These are phyloP conservation scores for Brachynemurus nebulosus DNA, from an alignment of 2,888 invertebrate species.

Conservation along the genomic window DNA sequence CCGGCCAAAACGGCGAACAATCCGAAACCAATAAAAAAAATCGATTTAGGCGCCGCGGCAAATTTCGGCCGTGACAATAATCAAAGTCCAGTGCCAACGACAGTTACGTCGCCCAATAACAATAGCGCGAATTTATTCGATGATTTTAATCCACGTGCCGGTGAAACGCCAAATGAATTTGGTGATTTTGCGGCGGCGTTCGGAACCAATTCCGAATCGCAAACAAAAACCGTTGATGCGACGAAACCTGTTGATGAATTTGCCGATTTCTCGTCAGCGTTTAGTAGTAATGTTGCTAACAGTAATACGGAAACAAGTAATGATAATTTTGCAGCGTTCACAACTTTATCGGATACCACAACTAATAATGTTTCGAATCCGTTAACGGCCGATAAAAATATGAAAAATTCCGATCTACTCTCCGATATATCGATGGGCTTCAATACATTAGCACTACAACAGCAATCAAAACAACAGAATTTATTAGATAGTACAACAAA, in stretches of 20 bases:
- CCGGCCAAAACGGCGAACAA: constrained; percentile 28
- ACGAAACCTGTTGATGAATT: constrained; percentile 45
- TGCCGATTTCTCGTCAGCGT: constrained; percentile 69
- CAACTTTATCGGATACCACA: too few relatives aligned
- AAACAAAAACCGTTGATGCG: constrained; percentile 2
- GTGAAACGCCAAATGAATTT: constrained; percentile 43
- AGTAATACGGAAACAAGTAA: constrained; percentile 1
- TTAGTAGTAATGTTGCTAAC: constrained; percentile 25
- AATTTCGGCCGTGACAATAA: constrained; percentile 43
- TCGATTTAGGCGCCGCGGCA: constrained; percentile 54
- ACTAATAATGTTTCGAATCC: background rate
- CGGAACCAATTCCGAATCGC: constrained; percentile 24
- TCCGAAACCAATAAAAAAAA: constrained; percentile 37
- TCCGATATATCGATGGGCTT: constrained; percentile 25
- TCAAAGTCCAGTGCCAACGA: constrained; percentile 20
- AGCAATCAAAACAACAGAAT: constrained; percentile 7
- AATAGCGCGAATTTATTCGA: constrained; percentile 29
- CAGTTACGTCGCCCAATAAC: constrained; percentile 5
- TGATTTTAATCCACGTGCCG: constrained; percentile 46
- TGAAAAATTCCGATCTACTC: constrained; percentile 22
- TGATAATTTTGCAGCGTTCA: background rate
- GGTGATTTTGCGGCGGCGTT: constrained; percentile 69
- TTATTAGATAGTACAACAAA: constrained; percentile 10
- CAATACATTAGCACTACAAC: constrained; percentile 22
- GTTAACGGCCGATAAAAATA: background rate